Evolutionary conservation across 2,797 vertebrate genomes (phyloP).

Genomic region (Vespertilio murinus): DNA sequence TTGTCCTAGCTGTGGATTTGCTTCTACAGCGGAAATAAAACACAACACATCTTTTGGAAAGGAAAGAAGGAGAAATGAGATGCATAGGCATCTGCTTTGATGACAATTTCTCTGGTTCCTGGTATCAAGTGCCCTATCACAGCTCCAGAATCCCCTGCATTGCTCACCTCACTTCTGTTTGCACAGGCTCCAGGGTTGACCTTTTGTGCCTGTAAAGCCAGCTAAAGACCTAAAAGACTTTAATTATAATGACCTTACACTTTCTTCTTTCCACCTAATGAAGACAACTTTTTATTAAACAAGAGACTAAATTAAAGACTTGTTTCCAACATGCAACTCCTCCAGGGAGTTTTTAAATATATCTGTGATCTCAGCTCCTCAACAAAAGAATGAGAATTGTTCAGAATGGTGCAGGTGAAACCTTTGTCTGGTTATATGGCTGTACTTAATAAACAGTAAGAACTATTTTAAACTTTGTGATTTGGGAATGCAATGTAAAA

Average conservation of each 20-base stretch:
- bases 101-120: background rate
- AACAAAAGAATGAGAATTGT: background rate
- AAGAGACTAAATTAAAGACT: background rate
- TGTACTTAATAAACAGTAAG: background rate
- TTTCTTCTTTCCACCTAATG: background rate
- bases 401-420: background rate
- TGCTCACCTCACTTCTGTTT: background rate
- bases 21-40: background rate
- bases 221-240: background rate
- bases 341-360: background rate
- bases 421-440: background rate
- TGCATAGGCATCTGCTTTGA: background rate
- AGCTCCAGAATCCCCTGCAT: background rate
- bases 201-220: background rate
- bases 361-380: background rate
- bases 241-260: background rate
- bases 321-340: background rate
- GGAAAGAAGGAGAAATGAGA: background rate
- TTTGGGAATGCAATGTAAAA: background rate
- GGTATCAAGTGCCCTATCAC: background rate
- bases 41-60: background rate
- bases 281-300: background rate
- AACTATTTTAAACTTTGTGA: background rate
- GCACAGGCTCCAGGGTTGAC: accelerated
- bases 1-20: background rate